These are phyloP conservation scores for Drosophila diplacantha DNA, from an alignment of 2,888 invertebrate species.

Conservation along the genomic window DNA sequence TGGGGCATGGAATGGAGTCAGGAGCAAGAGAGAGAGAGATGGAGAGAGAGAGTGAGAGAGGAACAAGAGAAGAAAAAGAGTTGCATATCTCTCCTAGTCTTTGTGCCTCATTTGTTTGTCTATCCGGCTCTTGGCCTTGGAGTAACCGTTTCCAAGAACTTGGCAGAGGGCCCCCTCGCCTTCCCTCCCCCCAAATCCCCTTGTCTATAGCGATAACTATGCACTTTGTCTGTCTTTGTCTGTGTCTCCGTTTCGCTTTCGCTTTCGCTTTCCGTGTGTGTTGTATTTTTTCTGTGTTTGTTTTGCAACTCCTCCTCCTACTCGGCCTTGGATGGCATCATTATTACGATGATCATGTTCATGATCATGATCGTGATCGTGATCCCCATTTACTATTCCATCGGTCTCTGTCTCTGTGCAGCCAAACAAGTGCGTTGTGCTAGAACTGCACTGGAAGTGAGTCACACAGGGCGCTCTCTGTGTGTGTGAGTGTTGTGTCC, in stretches of 20 bases:
- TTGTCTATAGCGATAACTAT: constrained; percentile 41
- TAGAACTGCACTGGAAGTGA: constrained; percentile 16
- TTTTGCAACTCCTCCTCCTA: constrained; percentile 36
- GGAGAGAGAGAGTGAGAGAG: constrained; percentile 8
- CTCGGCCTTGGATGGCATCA: constrained; percentile 66
- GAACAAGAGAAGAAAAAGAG: neutral
- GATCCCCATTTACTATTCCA: constrained; percentile 31
- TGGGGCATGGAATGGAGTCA: constrained; percentile 1
- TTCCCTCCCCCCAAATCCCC: neutral
- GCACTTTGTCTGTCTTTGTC: constrained; percentile 43
- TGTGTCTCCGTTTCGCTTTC: constrained; percentile 11
- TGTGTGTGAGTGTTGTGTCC: constrained; percentile 6
- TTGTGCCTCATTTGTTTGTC: constrained; percentile 46
- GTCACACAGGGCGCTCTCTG: neutral
- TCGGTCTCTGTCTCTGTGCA: constrained; percentile 8
- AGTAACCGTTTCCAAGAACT: constrained; percentile 73
- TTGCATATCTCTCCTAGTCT: constrained; percentile 18
- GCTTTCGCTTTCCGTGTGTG: constrained; percentile 21
- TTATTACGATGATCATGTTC: constrained; percentile 21
- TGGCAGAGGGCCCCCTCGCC: constrained; percentile 10
- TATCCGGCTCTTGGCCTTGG: constrained; percentile 65
- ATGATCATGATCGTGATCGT: constrained; percentile 29
- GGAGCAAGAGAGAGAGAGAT: constrained; percentile 6
- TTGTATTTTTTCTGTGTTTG: constrained; percentile 21
- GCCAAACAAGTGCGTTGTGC: constrained; percentile 30